Percentiles rank a stretch among this genome's conserved stretches.
These are phyloP conservation scores for Malacoctenus gilli DNA, from an alignment of 2,797 vertebrate genomes.

Conservation along the genomic window DNA sequence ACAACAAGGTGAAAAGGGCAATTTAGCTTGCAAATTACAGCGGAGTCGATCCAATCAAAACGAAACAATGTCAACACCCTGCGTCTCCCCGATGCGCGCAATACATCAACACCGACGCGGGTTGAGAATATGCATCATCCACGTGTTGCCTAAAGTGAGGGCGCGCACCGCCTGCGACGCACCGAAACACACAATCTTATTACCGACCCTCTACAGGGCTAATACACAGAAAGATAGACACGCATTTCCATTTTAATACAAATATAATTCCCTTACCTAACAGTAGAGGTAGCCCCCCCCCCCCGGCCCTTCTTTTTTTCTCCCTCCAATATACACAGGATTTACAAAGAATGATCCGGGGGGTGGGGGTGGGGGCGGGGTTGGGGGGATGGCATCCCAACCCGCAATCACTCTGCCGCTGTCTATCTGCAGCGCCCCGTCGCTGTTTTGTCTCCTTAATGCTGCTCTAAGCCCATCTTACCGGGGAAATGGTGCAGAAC, in stretches of 20 bases:
- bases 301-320: too few relatives aligned
- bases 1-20: conserved; percentile 2
- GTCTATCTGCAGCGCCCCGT: conserved; percentile 52
- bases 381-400: conserved; percentile 35
- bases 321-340: conserved; percentile 16
- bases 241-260: not conserved
- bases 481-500: conserved; percentile 78
- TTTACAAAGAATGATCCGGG: conserved; percentile 50
- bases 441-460: conserved; percentile 73
- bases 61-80: not conserved
- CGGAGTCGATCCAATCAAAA: conserved; percentile 7
- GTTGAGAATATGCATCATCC: not conserved
- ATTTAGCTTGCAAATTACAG: conserved; percentile 26
- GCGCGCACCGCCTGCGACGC: not conserved
- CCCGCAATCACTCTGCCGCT: conserved; percentile 50
- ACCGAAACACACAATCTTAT: too few relatives aligned
- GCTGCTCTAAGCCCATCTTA: conserved; percentile 76
- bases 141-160: not conserved
- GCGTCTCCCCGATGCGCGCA: not conserved
- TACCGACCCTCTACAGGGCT: not conserved
- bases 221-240: not conserved
- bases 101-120: not conserved
- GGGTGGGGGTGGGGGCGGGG: conserved; percentile 1
- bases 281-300: conserved; percentile 2
- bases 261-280: conserved; percentile 8